Evolutionary conservation across 2,113 vertebrate species (phyloP), one percentile per base, ranked within the genome.

Genomic region (Platichthys stellatus): DNA sequence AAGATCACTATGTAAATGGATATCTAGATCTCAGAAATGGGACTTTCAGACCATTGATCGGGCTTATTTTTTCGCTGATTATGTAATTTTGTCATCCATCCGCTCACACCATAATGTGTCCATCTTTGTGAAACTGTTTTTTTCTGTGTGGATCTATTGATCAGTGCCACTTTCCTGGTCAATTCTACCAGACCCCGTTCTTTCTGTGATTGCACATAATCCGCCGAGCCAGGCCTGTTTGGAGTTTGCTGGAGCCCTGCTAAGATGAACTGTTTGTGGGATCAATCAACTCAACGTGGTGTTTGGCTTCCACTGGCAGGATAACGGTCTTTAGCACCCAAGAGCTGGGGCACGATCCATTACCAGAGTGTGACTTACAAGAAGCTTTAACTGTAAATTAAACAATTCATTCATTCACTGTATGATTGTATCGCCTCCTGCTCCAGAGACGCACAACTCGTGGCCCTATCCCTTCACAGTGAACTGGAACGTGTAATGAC

Each of bases 201-300:
- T 70, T 73, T 80, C 38, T 75, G 73, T 88, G 78, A 85, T 80
- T 78, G 80, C 57, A 57, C 61, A 81, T 74, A 88, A 87, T 86
- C 62, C 78, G 80, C 65, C 5, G 3, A 71, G 38, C 53, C 60
- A 58, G 64, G 59, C 72, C 35, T 73, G 63, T 68, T 74, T 69
- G 4, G 13, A 70, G 76, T 49, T 45, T 61, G 49, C 63, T 74
- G 76, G 68, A 84, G 17, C 56, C 76, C 87, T 14, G 67, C 88
- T 80, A 72, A 11, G 66, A 59, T 26, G 57, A 26, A 47, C 58
- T 53, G 65, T 71, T 66, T 70, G 67, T 83, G 45, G 56, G 85
- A 91, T 91, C 85, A 83, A 92, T 92, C 71, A 69, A 69, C 73
- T 72, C 67, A 26, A 43, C 7, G 0, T 80, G 43, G 8, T n/a